Percentiles rank a stretch among this genome's conserved stretches.
phyloP scores from a whole-genome alignment of 2,888 invertebrate species.

The Tromatobia lineatoria region DNA sequence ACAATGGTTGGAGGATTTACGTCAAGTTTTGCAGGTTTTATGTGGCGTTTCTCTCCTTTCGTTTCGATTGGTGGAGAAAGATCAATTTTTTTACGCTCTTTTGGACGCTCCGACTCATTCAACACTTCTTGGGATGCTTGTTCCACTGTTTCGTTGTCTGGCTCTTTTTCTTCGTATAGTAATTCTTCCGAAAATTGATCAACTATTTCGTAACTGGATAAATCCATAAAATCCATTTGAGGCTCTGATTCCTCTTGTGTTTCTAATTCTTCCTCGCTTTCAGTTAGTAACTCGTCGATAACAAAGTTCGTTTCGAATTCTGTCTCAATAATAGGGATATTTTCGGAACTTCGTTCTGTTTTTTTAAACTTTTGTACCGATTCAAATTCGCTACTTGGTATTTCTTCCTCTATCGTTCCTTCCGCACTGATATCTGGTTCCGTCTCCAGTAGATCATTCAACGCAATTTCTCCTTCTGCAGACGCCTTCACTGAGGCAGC shows the following conservation, averaged over 20 bases:
- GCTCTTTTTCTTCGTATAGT: constrained; percentile 27
- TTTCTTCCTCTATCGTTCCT: neutral
- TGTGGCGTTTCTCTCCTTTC: neutral
- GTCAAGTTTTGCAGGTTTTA: constrained; percentile 52
- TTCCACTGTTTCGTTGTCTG: constrained; percentile 66
- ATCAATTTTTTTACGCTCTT: constrained; percentile 25
- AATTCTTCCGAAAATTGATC: constrained; percentile 24
- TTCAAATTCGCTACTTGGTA: constrained; percentile 31
- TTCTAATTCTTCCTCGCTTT: constrained; percentile 41
- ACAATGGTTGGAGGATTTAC: neutral
- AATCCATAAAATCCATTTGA: constrained; percentile 47
- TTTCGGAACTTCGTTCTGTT: constrained; percentile 31
- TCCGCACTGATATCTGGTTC: neutral
- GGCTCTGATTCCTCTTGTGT: constrained; percentile 31
- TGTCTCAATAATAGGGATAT: neutral
- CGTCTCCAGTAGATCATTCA: constrained; percentile 6
- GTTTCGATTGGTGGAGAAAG: constrained; percentile 5
- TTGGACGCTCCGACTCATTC: constrained; percentile 10
- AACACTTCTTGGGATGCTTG: constrained; percentile 38
- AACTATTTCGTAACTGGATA: constrained; percentile 30
- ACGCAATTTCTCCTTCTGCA: neutral
- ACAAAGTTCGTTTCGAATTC: constrained; percentile 29
- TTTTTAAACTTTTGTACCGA: constrained; percentile 11
- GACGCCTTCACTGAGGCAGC: constrained; percentile 59
- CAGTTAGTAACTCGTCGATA: constrained; percentile 14